Base-by-base conservation (phyloP, 1,140 invertebrate species). In the Plodia interpunctella region DNA sequence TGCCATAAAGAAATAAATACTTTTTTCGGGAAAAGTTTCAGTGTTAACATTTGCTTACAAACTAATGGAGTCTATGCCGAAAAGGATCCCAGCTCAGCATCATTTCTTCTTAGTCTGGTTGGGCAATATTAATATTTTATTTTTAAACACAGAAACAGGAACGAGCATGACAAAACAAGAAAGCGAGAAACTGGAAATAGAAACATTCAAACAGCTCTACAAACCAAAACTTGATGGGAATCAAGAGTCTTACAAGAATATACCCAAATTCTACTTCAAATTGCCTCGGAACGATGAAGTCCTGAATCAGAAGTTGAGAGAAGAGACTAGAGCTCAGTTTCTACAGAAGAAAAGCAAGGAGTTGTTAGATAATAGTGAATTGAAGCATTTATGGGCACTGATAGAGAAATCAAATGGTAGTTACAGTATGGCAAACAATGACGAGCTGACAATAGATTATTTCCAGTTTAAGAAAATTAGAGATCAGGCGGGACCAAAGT, bases 361-460 rank as follows among this genome's bases (percentile, higher is more conserved):
- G 75, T 88, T 98, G 6, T 81, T 98, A 18, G 95, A 97, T 83
- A 96, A 97, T 83, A 94, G 95, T 72, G 97, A 98, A 87, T 80
- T 98, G 30, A 96, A 96, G 86, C 92, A 94, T 49, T 80, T 98
- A 0, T 98, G 96, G 96, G 91, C 93, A 44, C 84, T 97, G 19
- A 83, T 98, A 57, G 95, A 97, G 75, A 93, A 95, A 64, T 93
- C 97, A 63, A 94, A 96, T 66, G 95, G 93, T 56, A 92, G 92
- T 57, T 81, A 77, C 25, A 86, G 69, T 58, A 75, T 72, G 28
- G 93, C 94, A 0, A 86, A 91, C 44, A 92, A 92, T 52, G 94
- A 96, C 38, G 96, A 98, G 70, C 93, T 97, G 59, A 93, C 95
- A 66, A 96, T 98, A 32, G 95, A 94, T 82, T 98, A 97, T 84